These are phyloP conservation scores for Athetis lepigone DNA, from an alignment of 2,888 invertebrate species.

Conservation along the genomic window DNA sequence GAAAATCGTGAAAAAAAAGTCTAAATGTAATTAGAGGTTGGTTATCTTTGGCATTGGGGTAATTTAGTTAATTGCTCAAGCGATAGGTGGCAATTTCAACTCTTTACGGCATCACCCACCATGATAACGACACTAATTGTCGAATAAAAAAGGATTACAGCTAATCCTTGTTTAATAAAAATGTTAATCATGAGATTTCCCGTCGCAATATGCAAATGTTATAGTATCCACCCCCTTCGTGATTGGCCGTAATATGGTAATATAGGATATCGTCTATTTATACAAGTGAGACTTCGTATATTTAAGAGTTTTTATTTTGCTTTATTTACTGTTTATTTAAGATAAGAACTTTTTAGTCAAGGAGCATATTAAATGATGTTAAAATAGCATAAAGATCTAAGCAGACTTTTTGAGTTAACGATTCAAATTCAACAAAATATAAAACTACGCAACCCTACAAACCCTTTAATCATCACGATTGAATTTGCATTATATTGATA, in stretches of 20 bases:
- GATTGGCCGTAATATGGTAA: slow-evolving; percentile 72
- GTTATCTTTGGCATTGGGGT: slow-evolving; percentile 79
- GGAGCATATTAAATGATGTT: no score
- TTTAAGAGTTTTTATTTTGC: slow-evolving; percentile 33
- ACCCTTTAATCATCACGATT: no score
- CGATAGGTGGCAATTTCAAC: slow-evolving; percentile 87
- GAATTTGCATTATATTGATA: no score
- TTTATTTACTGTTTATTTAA: slow-evolving; percentile 7
- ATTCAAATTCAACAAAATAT: no score
- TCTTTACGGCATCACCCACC: slow-evolving; percentile 86
- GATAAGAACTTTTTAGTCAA: no score
- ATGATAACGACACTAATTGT: slow-evolving; percentile 89
- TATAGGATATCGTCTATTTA: slow-evolving; percentile 60
- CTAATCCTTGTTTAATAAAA: slow-evolving; percentile 90
- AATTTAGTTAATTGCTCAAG: slow-evolving; percentile 85
- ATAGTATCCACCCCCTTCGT: slow-evolving; percentile 73
- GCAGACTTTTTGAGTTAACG: no score
- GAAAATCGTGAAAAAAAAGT: slow-evolving; percentile 66
- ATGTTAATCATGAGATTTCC: slow-evolving; percentile 89
- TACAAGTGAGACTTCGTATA: slow-evolving; percentile 52
- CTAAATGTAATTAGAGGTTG: slow-evolving; percentile 76
- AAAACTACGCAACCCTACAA: no score
- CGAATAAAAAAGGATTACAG: slow-evolving; percentile 90
- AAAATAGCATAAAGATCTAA: no score
- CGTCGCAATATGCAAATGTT: slow-evolving; percentile 87